Conservation (phyloP, 2,113 vertebrate genomes). For the Numenius arquata region DNA sequence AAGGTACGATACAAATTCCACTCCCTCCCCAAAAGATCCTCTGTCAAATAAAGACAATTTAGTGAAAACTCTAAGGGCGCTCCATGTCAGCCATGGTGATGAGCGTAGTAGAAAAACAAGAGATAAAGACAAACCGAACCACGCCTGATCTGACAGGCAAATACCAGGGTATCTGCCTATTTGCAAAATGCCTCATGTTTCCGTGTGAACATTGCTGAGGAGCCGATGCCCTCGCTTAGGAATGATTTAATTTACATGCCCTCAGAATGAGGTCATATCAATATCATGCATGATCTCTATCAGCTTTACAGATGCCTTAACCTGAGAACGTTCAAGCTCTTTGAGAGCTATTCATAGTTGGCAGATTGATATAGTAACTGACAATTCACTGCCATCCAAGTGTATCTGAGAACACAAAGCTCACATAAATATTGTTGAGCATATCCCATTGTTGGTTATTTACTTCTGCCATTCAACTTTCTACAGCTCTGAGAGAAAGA, state of each 20-base stretch:
- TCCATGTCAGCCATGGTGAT: not conserved
- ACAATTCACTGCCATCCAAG: slow-evolving; percentile 77
- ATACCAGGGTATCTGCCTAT: not conserved
- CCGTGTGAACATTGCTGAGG: slow-evolving; percentile 15
- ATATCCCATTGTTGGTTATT: slow-evolving; percentile 76
- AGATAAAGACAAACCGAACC: not conserved
- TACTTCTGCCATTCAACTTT: slow-evolving; percentile 69
- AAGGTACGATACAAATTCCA: not conserved
- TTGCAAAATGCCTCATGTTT: slow-evolving; percentile 48
- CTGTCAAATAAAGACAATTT: not conserved
- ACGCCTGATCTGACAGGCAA: not conserved
- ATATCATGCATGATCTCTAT: slow-evolving; percentile 72
- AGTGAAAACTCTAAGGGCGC: not conserved
- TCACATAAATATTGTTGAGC: slow-evolving; percentile 78
- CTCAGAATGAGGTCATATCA: slow-evolving; percentile 74
- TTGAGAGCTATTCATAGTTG: slow-evolving; percentile 76
- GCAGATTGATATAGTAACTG: slow-evolving; percentile 82
- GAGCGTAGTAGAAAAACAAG: not conserved
- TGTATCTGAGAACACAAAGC: slow-evolving; percentile 77
- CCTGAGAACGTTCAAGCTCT: slow-evolving; percentile 68
- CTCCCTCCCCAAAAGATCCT: not conserved
- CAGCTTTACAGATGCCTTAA: slow-evolving; percentile 74
- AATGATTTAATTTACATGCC: slow-evolving; percentile 75
- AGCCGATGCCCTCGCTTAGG: not conserved
- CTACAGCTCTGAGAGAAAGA: slow-evolving; percentile 69